These are phyloP conservation scores for Goniozus legneri DNA, from an alignment of 1,140 invertebrate species.

Conservation along the genomic window DNA sequence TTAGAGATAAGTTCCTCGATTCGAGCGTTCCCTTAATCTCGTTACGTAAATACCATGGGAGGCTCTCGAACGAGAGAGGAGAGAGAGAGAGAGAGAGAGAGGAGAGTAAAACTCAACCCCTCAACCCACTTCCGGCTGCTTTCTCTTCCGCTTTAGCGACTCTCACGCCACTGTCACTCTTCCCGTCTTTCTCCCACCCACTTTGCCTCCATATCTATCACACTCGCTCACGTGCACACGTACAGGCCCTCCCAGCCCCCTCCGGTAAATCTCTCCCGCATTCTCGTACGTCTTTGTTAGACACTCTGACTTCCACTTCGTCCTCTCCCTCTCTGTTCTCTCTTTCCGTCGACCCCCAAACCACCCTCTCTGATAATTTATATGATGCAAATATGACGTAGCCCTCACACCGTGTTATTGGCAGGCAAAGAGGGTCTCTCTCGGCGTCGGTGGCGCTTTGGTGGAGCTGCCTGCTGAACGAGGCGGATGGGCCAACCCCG, in stretches of 20 bases:
- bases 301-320: background rate
- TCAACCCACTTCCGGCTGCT: no score
- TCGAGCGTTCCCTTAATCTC: conserved; percentile 12
- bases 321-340: background rate
- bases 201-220: no score
- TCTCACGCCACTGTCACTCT: no score
- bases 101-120: no score
- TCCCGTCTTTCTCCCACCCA: no score
- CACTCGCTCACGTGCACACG: no score
- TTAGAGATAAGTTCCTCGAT: conserved; percentile 16
- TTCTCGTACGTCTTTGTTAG: background rate
- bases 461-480: conserved; percentile 43
- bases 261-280: no score
- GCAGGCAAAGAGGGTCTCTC: conserved; percentile 36
- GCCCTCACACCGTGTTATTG: conserved; percentile 28
- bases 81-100: no score
- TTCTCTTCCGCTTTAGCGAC: no score
- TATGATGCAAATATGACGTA: conserved; percentile 26
- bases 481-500: conserved; percentile 69
- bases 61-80: background rate
- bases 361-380: conserved; percentile 15
- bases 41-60: conserved; percentile 11
- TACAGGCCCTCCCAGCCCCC: background rate
- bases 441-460: conserved; percentile 31
- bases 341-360: background rate